Conservation (phyloP, 1,140 invertebrate genomes). For the Drosophila equinoxialis region DNA sequence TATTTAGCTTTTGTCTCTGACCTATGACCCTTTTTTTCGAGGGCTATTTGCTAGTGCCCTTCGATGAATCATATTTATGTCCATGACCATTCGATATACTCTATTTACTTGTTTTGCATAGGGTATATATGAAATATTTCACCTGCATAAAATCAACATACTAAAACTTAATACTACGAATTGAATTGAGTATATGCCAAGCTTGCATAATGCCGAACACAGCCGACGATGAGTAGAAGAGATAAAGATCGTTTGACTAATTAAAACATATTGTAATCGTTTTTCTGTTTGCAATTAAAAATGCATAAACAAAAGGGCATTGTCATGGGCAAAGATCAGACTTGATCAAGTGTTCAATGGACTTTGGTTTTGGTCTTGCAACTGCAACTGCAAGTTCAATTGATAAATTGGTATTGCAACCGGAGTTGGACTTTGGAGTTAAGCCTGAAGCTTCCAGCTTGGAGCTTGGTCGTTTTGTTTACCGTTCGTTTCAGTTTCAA, state of each 20-base stretch:
- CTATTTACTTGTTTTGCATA: neutral
- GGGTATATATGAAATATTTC: conserved; percentile 33
- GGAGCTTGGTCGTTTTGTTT: conserved; percentile 31
- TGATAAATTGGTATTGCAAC: neutral
- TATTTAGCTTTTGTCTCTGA: no score
- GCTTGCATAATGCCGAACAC: neutral
- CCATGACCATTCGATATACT: neutral
- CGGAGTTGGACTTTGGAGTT: conserved; percentile 6
- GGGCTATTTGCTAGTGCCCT: no score
- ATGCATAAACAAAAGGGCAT: neutral
- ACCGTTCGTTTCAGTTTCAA: conserved; percentile 63
- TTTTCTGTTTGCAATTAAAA: neutral
- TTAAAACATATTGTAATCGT: conserved; percentile 4
- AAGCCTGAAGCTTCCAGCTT: conserved; percentile 11
- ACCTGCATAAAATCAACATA: conserved; percentile 50
- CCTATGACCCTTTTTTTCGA: no score
- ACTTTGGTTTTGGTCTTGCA: neutral
- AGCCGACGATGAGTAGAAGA: neutral
- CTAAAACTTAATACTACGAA: conserved; percentile 11
- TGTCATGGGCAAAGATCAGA: conserved; percentile 12
- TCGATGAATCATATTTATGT: no score
- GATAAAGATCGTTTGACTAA: neutral
- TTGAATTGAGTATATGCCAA: neutral
- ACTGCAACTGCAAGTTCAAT: neutral
- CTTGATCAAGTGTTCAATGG: neutral